Evolutionary conservation across 2,888 invertebrate genomes (phyloP).

Genomic region (Octonoba sinensis): DNA sequence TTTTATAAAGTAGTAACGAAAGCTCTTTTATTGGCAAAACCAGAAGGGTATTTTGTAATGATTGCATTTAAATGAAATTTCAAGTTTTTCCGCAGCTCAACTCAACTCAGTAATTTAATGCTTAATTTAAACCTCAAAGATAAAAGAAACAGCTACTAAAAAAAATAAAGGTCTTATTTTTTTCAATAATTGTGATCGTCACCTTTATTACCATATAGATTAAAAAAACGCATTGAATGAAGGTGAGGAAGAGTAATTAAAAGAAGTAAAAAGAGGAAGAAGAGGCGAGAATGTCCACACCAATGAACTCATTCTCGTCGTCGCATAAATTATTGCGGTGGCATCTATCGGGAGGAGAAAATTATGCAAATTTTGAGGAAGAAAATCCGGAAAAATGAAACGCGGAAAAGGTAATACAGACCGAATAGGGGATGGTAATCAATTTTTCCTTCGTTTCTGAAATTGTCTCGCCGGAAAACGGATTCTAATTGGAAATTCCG

Average conservation of each 20-base stretch:
- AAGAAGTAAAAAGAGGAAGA: neutral
- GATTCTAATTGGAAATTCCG: too few relatives aligned
- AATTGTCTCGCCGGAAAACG: too few relatives aligned
- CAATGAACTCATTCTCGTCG: slow-evolving; percentile 12
- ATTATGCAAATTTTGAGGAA: too few relatives aligned
- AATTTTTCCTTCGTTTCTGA: too few relatives aligned
- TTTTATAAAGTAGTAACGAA: too few relatives aligned
- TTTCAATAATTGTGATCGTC: slow-evolving; percentile 2
- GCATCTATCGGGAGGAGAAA: neutral
- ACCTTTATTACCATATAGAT: slow-evolving; percentile 29
- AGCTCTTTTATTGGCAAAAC: too few relatives aligned
- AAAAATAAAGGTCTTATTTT: slow-evolving; percentile 14
- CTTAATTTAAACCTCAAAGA: too few relatives aligned
- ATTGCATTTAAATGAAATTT: slow-evolving; percentile 19
- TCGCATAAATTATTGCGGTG: slow-evolving; percentile 14
- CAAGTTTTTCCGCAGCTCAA: neutral
- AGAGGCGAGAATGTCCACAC: slow-evolving; percentile 5
- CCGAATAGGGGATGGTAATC: too few relatives aligned
- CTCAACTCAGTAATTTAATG: too few relatives aligned
- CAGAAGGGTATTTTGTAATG: too few relatives aligned
- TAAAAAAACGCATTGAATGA: slow-evolving; percentile 14
- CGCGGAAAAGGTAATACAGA: too few relatives aligned
- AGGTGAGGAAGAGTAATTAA: slow-evolving; percentile 11
- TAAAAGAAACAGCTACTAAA: neutral
- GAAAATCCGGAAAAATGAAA: too few relatives aligned